Evolutionary conservation across 1,140 invertebrate species (phyloP), one percentile per base, ranked within the genome.

Genomic region (Eumeta japonica): DNA sequence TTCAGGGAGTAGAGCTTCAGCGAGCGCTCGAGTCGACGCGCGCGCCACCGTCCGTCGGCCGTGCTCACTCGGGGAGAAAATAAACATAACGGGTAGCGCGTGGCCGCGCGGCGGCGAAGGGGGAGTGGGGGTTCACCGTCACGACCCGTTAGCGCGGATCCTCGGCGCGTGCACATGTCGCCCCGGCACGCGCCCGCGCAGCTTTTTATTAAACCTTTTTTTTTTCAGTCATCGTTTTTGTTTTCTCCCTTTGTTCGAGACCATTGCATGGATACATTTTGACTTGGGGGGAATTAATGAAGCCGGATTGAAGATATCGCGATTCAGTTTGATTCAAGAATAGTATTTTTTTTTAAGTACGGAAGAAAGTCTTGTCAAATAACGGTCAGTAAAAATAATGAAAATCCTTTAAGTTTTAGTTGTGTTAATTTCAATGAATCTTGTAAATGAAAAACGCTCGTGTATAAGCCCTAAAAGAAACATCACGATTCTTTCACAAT

Each of bases 81-180:
- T 47, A 41, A 48, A 51, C 45, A 52, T 58, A 58, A 58, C 53
- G 52, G 54, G 46, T 37, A 40, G 50, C 48, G 46, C 41, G 47
- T 46, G 52, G 29, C 45, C 34, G 18, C 16, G 34, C 3, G 27
- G 52, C 46, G 43, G 40, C 35, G 48, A n/a, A 45, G 39, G 48
- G 37, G 58, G 35, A 16, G 41, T 29, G 43, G 40, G 45, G 39
- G 50, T 30, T 49, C 45, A 33, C 48, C 44, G 56, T 62, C 62
- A 62, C 60, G 63, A 58, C 63, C 65, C 63, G 68, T 68, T 68
- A 70, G 52, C 50, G 47, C 44, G 48, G 45, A 52, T 48, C 46
- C 42, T 48, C 55, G 50, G 58, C 60, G 57, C 63, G 66, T 55
- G 65, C 68, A 73, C 68, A 73, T 73, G 68, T 67, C 65, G 66